A percentile compares a stretch with the other conserved stretches of the same genome.
Evolutionary conservation across 2,113 vertebrate genomes (phyloP).

Genomic region (Tragulus kanchil): DNA sequence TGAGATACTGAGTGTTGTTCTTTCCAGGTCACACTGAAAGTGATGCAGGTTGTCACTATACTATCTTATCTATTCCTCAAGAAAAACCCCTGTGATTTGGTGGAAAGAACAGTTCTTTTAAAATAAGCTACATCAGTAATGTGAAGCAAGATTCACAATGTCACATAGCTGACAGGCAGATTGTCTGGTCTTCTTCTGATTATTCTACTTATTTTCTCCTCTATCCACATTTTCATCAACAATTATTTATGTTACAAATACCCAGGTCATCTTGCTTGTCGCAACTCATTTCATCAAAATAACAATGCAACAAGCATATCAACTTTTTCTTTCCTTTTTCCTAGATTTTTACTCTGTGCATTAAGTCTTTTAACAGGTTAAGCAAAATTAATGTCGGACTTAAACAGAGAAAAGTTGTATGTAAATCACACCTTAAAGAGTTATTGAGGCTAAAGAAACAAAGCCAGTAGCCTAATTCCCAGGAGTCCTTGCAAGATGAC

Average conservation of each 20-base stretch:
- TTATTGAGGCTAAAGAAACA: constrained; percentile 24
- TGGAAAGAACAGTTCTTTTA: neutral
- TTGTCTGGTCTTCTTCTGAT: neutral
- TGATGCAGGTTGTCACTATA: neutral
- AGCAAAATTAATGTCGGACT: constrained; percentile 25
- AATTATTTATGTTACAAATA: neutral
- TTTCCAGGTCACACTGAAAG: neutral
- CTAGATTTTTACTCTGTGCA: constrained; percentile 3
- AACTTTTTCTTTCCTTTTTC: neutral
- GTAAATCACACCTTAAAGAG: neutral
- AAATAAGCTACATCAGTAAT: neutral
- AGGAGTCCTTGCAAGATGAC: neutral
- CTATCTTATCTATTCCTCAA: constrained; percentile 25
- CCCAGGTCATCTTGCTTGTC: neutral
- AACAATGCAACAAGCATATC: neutral
- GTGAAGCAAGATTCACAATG: neutral
- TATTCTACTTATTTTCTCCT: neutral
- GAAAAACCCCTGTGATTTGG: neutral
- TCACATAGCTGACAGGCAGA: neutral
- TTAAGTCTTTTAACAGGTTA: neutral
- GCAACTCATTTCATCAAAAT: constrained; percentile 5
- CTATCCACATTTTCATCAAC: neutral
- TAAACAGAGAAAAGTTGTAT: neutral
- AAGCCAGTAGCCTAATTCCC: neutral
- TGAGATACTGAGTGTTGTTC: neutral